phyloP scores from a whole-genome alignment of 2,113 vertebrate species.

The Dascyllus trimaculatus region DNA sequence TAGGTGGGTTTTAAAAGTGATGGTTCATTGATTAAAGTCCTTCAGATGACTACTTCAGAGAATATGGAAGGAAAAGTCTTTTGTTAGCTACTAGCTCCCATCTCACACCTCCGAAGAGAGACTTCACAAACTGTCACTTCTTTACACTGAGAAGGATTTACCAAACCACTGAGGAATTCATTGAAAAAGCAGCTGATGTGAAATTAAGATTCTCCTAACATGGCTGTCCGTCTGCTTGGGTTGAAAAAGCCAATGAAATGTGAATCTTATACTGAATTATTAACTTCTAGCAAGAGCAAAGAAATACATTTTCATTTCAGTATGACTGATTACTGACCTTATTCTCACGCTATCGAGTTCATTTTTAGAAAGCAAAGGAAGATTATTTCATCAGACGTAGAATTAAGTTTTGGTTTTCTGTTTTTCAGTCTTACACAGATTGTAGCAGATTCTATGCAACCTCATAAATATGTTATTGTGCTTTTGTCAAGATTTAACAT shows the following conservation, averaged over 20 bases:
- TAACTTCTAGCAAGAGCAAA: constrained; percentile 20
- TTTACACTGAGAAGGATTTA: constrained; percentile 8
- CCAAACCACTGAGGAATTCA: constrained; percentile 9
- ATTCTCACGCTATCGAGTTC: not conserved
- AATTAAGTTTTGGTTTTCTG: not conserved
- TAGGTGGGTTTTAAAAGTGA: not conserved
- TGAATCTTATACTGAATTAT: not conserved
- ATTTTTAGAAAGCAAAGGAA: not conserved
- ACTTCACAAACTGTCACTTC: constrained; percentile 23
- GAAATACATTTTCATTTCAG: constrained; percentile 27
- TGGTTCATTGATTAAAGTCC: not conserved
- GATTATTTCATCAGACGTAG: not conserved
- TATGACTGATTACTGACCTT: constrained; percentile 21
- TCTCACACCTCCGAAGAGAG: constrained; percentile 7
- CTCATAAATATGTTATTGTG: too few species aligned
- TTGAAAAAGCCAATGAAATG: not conserved
- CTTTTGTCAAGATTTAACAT: too few species aligned
- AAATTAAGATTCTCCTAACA: constrained; percentile 19
- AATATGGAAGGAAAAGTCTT: not conserved
- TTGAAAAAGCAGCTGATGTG: constrained; percentile 9
- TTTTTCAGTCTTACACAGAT: not conserved
- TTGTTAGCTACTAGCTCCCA: not conserved
- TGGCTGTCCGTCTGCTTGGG: constrained; percentile 13
- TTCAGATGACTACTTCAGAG: not conserved
- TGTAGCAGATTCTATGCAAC: too few species aligned